Percentiles rank a stretch among this genome's conserved stretches.
These are phyloP conservation scores for Ditula angustiorana DNA, from an alignment of 2,888 invertebrate genomes.

Conservation along the genomic window DNA sequence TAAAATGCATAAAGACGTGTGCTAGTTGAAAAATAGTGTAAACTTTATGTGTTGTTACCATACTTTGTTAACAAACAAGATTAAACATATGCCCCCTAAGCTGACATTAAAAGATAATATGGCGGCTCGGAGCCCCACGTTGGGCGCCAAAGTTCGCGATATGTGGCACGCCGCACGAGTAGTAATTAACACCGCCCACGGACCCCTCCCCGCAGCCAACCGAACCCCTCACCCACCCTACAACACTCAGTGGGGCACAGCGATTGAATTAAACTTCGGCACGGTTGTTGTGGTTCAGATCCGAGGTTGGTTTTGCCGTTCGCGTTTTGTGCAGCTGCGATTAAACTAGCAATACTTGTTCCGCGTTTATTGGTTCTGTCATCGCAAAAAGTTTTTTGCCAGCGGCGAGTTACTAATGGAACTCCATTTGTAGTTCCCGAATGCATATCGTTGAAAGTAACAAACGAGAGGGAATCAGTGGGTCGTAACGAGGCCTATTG, in stretches of 20 bases:
- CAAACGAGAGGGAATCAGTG: slow-evolving; percentile 5
- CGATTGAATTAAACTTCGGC: slow-evolving; percentile 85
- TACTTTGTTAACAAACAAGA: slow-evolving; percentile 59
- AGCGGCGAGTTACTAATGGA: slow-evolving; percentile 11
- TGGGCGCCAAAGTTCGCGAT: slow-evolving; percentile 82
- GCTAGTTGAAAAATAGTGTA: slow-evolving; percentile 25
- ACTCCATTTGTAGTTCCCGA: not conserved
- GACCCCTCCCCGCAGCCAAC: slow-evolving; percentile 51
- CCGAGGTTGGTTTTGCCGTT: slow-evolving; percentile 79
- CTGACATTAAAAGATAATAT: slow-evolving; percentile 77
- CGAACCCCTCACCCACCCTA: slow-evolving; percentile 46
- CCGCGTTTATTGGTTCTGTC: slow-evolving; percentile 76
- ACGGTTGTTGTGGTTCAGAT: slow-evolving; percentile 80
- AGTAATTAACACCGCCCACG: slow-evolving; percentile 81
- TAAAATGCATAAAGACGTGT: not conserved
- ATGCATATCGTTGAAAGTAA: not conserved
- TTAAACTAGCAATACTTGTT: slow-evolving; percentile 80
- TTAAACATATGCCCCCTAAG: slow-evolving; percentile 58
- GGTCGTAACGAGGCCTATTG: not conserved
- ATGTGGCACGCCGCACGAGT: slow-evolving; percentile 81
- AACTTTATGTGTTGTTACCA: slow-evolving; percentile 61
- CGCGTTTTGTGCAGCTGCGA: slow-evolving; percentile 79
- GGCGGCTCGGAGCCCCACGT: slow-evolving; percentile 62
- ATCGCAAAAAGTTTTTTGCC: slow-evolving; percentile 51
- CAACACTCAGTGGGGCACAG: slow-evolving; percentile 70